Percentiles rank a stretch among this genome's conserved stretches.
Evolutionary conservation across 2,888 invertebrate species (phyloP).

Genomic region (Phaonia tiefii): DNA sequence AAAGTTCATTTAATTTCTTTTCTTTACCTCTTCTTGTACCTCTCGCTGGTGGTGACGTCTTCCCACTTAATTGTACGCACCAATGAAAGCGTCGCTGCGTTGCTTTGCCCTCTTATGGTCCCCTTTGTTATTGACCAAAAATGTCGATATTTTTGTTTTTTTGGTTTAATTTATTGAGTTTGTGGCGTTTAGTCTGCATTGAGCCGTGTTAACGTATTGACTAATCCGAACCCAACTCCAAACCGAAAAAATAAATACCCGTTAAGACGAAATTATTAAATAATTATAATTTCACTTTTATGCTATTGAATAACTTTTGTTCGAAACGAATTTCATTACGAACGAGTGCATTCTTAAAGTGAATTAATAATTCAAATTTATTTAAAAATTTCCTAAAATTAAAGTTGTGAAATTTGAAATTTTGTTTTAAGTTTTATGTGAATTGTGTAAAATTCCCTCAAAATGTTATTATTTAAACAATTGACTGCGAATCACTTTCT

Average conservation of each 20-base stretch:
- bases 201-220: constrained; percentile 10
- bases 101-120: too few relatives aligned
- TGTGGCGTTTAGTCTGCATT: constrained; percentile 22
- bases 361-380: not conserved
- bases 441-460: not conserved
- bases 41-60: not conserved
- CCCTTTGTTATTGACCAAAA: constrained; percentile 7
- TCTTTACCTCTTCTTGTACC: not conserved
- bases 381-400: not conserved
- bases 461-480: constrained; percentile 51
- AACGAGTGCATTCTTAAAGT: too few relatives aligned
- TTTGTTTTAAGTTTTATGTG: constrained; percentile 3
- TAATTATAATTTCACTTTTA: constrained; percentile 26
- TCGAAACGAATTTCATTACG: constrained; percentile 4
- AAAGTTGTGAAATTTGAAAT: not conserved
- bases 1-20: constrained; percentile 18
- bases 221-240: constrained; percentile 16
- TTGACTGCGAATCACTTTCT: not conserved
- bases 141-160: constrained; percentile 1
- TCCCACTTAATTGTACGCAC: constrained; percentile 10
- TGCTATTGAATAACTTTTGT: constrained; percentile 17
- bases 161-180: constrained; percentile 16
- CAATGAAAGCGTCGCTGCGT: not conserved
- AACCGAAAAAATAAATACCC: not conserved
- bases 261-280: too few relatives aligned